Percentiles rank a stretch among this genome's conserved stretches.
Evolutionary conservation across 2,888 invertebrate species (phyloP).

Genomic region (Onthophagus sagittarius): DNA sequence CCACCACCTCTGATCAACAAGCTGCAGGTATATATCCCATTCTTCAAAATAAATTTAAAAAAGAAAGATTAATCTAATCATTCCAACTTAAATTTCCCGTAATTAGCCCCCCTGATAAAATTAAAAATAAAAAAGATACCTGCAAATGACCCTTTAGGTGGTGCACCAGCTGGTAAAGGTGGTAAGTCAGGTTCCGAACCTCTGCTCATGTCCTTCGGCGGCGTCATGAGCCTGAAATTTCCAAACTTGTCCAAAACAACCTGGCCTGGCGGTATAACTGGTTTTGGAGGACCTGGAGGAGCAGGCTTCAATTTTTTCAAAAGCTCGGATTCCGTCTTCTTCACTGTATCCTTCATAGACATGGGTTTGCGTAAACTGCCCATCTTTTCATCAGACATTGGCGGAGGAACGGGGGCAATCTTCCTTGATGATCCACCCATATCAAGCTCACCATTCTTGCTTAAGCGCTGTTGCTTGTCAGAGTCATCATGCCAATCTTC

Average conservation of each 20-base stretch:
- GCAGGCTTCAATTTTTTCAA: constrained; percentile 37
- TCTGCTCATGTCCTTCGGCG: constrained; percentile 46
- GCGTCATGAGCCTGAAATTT: constrained; percentile 61
- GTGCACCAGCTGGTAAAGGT: constrained; percentile 51
- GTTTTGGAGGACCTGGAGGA: constrained; percentile 35
- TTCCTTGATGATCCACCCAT: constrained; percentile 23
- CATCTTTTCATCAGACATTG: constrained; percentile 54
- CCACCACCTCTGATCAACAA: constrained; percentile 25
- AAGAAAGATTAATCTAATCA: neutral
- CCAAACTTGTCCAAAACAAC: constrained; percentile 72
- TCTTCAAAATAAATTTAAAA: neutral
- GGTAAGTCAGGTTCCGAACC: constrained; percentile 49
- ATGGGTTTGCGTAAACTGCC: constrained; percentile 59
- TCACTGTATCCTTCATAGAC: constrained; percentile 62
- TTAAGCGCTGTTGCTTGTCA: constrained; percentile 52
- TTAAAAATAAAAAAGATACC: constrained; percentile 26
- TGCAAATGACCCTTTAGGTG: constrained; percentile 49
- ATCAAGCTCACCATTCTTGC: constrained; percentile 33
- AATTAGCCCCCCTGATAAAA: neutral
- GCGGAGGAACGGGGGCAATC: constrained; percentile 33
- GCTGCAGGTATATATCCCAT: constrained; percentile 21
- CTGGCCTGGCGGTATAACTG: constrained; percentile 50
- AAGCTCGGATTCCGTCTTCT: constrained; percentile 44
- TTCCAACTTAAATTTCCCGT: neutral
- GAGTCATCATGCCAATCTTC: constrained; percentile 52